Evolutionary conservation across 2,113 vertebrate genomes (phyloP).

Genomic region (Nannobrachium achirus): DNA sequence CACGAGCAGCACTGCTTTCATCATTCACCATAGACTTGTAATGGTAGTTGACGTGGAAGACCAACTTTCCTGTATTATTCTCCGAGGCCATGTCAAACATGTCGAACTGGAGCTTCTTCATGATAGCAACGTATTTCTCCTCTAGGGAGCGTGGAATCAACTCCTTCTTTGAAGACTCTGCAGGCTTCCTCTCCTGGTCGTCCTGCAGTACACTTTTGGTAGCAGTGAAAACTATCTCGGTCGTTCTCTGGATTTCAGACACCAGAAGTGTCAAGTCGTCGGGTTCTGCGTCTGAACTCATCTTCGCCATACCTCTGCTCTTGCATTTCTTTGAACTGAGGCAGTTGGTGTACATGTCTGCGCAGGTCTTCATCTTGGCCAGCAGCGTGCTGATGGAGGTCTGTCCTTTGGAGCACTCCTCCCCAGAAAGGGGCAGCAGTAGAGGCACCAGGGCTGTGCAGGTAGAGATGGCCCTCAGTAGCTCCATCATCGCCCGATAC

Average conservation of each 20-base stretch:
- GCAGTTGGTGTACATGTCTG: slow-evolving; percentile 97
- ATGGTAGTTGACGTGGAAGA: slow-evolving; percentile 99
- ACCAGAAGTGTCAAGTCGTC: slow-evolving; percentile 96
- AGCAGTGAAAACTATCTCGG: slow-evolving; percentile 92
- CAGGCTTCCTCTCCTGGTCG: slow-evolving; percentile 95
- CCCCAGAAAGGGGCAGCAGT: slow-evolving; percentile 90
- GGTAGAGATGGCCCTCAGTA: slow-evolving; percentile 94
- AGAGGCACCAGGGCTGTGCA: slow-evolving; percentile 92
- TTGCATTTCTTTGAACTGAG: slow-evolving; percentile 99
- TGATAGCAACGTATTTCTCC: slow-evolving; percentile 94
- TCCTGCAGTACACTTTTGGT: slow-evolving; percentile 93
- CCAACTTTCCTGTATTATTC: slow-evolving; percentile 94
- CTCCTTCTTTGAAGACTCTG: slow-evolving; percentile 90
- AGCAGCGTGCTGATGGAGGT: slow-evolving; percentile 94
- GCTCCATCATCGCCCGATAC: slow-evolving; percentile 92
- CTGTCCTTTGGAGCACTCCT: slow-evolving; percentile 88
- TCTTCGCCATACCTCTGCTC: slow-evolving; percentile 91
- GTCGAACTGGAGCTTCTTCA: slow-evolving; percentile 99
- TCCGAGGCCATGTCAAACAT: slow-evolving; percentile 99
- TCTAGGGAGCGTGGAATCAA: slow-evolving; percentile 91
- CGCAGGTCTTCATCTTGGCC: slow-evolving; percentile 99
- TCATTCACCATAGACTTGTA: slow-evolving; percentile 99
- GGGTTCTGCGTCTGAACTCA: slow-evolving; percentile 91
- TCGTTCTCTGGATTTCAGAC: slow-evolving; percentile 96
- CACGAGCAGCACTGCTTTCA: slow-evolving; percentile 92